Conservation (phyloP, 2,888 invertebrate genomes). For the Abrostola tripartita region DNA sequence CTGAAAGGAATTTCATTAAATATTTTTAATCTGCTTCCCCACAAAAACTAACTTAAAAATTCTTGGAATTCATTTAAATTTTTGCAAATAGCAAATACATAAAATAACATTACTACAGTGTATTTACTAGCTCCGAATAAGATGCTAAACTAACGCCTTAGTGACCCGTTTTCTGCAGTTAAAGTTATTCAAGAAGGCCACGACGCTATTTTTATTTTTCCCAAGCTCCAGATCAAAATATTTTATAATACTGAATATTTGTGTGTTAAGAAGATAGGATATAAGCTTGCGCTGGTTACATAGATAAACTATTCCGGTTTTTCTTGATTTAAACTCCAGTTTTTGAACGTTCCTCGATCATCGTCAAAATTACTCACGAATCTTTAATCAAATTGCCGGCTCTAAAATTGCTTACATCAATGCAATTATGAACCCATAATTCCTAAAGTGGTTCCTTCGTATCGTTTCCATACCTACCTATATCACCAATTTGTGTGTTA, state of each 20-base stretch:
- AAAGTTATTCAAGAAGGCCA: slow-evolving; percentile 18
- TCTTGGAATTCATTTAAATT: too few species aligned
- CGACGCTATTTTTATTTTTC: slow-evolving; percentile 38
- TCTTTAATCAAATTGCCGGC: too few species aligned
- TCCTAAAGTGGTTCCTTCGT: too few species aligned
- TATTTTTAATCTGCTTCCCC: too few species aligned
- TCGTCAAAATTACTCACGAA: too few species aligned
- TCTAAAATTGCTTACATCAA: too few species aligned
- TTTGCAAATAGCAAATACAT: background rate
- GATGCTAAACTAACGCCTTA: slow-evolving; percentile 11
- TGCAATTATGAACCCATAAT: too few species aligned
- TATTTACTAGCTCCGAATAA: slow-evolving; percentile 10
- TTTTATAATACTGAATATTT: slow-evolving; percentile 43
- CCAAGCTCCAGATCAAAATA: slow-evolving; percentile 39
- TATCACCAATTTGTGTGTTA: too few species aligned
- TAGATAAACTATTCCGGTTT: background rate
- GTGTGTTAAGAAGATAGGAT: slow-evolving; percentile 39
- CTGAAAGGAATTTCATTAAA: too few species aligned
- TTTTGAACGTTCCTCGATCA: too few species aligned
- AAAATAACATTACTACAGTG: background rate
- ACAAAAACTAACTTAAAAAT: background rate
- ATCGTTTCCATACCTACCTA: too few species aligned
- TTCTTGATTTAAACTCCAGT: too few species aligned
- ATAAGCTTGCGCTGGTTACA: slow-evolving; percentile 23
- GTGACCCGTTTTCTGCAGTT: slow-evolving; percentile 41